Base-by-base conservation (phyloP, 2,113 vertebrate genomes). In the Sardina pilchardus region DNA sequence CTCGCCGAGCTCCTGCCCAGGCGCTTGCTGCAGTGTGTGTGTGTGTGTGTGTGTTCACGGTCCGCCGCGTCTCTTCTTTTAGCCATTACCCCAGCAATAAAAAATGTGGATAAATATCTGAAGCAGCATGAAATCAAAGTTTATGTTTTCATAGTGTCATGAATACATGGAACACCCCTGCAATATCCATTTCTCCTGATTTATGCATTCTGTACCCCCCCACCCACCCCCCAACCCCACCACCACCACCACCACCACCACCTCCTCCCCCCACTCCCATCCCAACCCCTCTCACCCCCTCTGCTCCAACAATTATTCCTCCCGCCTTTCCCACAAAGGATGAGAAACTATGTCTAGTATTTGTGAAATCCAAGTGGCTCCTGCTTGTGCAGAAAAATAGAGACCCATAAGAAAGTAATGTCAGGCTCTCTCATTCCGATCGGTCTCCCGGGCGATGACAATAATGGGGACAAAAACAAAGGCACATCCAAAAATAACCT, bases 401-500 rank as follows among this genome's bases (percentile, higher is more conserved):
- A 42, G 47, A 43, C 42, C 30, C 34, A 82, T 82, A 81, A 89
- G 84, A 63, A 59, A 82, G 82, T 85, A 84, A 88, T 44, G 44
- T 87, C 88, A 86, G 84, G 86, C 87, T 84, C 88, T 88, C 86
- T 91, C 86, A 90, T 91, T 92, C 90, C 90, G 91, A 88, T 84
- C 84, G 80, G 90, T 93, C 92, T 93, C 87, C 86, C 83, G 88
- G 39, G 83, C 26, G 84, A 90, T 91, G 53, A 86, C 88, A 85
- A 26, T 90, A 92, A 92, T 88, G 42, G 87, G 53, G 86, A 90
- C 85, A 75, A 93, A 90, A 95, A 92, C 89, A 94, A 50, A 88
- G 85, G 84, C 26, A 1, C 85, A 84, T 93, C 92, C 94, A 92
- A 93, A 93, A 94, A 94, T 92, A 94, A 93, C 89, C 81, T 83